These are phyloP conservation scores for Nothura maculosa DNA, from an alignment of 2,797 vertebrate species.

Conservation along the genomic window DNA sequence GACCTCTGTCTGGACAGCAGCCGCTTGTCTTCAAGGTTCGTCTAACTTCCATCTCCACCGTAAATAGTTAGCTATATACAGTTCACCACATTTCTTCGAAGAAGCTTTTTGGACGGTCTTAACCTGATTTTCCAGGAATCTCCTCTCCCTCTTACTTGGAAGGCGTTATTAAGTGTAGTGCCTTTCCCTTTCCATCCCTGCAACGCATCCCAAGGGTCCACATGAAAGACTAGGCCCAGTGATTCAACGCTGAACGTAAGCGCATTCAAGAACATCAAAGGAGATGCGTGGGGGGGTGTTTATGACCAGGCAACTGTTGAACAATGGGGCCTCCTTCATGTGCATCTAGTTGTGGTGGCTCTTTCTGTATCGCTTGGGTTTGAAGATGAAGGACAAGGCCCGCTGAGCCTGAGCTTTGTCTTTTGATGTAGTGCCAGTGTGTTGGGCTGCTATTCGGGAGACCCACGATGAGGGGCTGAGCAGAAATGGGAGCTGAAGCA, in stretches of 20 bases:
- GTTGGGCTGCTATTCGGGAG: background rate
- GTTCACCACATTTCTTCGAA: slow-evolving; percentile 60
- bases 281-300: background rate
- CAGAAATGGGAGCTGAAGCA: background rate
- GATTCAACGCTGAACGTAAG: slow-evolving; percentile 9
- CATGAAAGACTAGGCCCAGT: background rate
- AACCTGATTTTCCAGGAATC: slow-evolving; percentile 74
- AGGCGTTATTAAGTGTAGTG: slow-evolving; percentile 43
- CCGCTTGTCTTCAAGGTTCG: slow-evolving; percentile 33
- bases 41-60: slow-evolving; percentile 34
- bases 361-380: background rate
- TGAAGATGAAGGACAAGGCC: background rate
- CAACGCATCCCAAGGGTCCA: background rate
- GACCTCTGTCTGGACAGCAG: slow-evolving; percentile 47
- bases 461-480: background rate
- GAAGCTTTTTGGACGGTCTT: slow-evolving; percentile 47
- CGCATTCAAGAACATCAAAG: background rate
- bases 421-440: rapidly evolving
- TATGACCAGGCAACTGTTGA: background rate
- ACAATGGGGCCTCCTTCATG: background rate
- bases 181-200: slow-evolving; percentile 61
- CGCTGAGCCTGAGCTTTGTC: background rate
- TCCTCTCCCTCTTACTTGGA: slow-evolving; percentile 62
- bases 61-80: slow-evolving; percentile 42
- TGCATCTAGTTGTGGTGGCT: background rate